phyloP scores from a whole-genome alignment of 2,888 invertebrate species.

The Pachliopta kotzebuea region DNA sequence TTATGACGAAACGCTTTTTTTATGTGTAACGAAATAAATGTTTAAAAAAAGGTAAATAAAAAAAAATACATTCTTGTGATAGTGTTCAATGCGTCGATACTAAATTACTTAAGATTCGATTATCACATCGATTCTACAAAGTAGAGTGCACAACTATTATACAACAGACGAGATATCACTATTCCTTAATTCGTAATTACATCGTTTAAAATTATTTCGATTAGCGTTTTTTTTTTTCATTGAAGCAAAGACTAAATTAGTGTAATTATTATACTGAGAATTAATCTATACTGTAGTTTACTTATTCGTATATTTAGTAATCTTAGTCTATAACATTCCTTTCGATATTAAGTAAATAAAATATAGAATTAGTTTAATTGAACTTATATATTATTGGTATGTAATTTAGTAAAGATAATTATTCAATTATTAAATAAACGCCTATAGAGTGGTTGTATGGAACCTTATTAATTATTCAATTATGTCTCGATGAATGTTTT shows the following conservation, averaged over 20 bases:
- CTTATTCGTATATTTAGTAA: slow-evolving; percentile 20
- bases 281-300: slow-evolving; percentile 35
- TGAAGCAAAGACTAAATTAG: slow-evolving; percentile 35
- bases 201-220: background rate
- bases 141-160: slow-evolving; percentile 8
- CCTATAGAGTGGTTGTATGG: background rate
- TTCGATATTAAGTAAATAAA: slow-evolving; percentile 13
- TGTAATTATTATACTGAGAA: slow-evolving; percentile 30
- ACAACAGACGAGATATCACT: background rate
- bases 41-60: background rate
- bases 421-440: background rate
- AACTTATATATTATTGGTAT: background rate
- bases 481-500: background rate
- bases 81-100: no score
- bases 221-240: slow-evolving; percentile 17
- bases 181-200: slow-evolving; percentile 9
- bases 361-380: background rate
- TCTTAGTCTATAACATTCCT: slow-evolving; percentile 16
- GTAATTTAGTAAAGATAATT: background rate
- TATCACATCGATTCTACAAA: background rate
- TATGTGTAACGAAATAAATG: slow-evolving; percentile 14
- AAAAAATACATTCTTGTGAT: background rate
- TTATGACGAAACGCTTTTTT: slow-evolving; percentile 3
- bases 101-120: background rate
- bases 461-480: background rate